Conservation (phyloP, 2,797 vertebrate genomes). For the Rousettus madagascariensis region DNA sequence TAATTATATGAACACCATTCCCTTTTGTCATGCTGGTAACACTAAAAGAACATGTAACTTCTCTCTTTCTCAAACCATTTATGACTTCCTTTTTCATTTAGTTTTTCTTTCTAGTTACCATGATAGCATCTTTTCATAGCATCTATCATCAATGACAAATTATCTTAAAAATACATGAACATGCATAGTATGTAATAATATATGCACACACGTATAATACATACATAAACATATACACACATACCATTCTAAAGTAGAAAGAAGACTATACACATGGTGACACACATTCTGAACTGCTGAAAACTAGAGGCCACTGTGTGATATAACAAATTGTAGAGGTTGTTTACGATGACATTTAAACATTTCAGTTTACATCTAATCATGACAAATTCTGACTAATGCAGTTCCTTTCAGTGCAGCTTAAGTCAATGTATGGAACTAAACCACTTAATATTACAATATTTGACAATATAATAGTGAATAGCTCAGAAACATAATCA, state of each 20-base stretch:
- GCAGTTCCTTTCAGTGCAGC: neutral
- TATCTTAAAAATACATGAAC: neutral
- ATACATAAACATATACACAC: neutral
- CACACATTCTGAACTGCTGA: neutral
- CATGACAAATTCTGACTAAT: conserved; percentile 50
- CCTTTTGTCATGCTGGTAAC: neutral
- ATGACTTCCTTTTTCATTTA: neutral
- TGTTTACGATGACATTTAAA: neutral
- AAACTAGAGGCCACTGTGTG: neutral
- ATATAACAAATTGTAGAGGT: neutral
- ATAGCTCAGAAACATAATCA: conserved; percentile 63
- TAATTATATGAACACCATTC: neutral
- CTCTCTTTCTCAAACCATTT: neutral
- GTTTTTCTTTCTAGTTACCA: neutral
- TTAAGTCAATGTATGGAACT: conserved; percentile 44
- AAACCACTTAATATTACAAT: conserved; percentile 39
- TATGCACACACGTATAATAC: neutral
- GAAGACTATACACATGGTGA: neutral
- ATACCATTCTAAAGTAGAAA: neutral
- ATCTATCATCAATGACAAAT: neutral
- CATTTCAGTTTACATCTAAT: conserved; percentile 29
- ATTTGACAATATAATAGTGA: conserved; percentile 57
- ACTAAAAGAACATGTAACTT: neutral
- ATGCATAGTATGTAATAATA: neutral
- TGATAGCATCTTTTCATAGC: neutral